Conservation (phyloP, 2,888 invertebrate species). For the Thysanoteuthis rhombus region DNA sequence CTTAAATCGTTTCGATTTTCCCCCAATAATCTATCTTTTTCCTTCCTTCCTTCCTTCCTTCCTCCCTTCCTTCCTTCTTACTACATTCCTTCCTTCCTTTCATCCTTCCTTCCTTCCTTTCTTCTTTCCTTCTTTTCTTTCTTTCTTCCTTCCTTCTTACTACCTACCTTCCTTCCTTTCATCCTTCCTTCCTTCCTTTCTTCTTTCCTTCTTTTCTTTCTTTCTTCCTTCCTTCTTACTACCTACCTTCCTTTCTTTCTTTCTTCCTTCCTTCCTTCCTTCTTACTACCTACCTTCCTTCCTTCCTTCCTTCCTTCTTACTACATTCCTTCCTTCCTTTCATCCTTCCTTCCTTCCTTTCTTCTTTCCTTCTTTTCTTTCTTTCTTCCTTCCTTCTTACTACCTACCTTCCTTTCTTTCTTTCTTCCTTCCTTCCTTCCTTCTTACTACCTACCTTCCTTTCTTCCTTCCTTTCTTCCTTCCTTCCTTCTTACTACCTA, state of each 20-base stretch:
- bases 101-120: neutral
- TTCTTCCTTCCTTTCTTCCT: too few relatives aligned
- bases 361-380: neutral
- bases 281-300: neutral
- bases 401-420: too few relatives aligned
- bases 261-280: neutral
- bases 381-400: neutral
- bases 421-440: too few relatives aligned
- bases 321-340: neutral
- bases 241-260: neutral
- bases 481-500: too few relatives aligned
- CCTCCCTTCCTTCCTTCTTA: neutral
- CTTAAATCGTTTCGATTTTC: too few relatives aligned
- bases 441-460: too few relatives aligned
- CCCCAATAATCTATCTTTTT: too few relatives aligned
- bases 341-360: neutral
- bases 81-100: neutral
- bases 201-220: neutral
- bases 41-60: neutral
- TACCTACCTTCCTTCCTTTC: too few relatives aligned
- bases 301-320: neutral
- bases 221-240: neutral
- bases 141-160: neutral
- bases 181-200: neutral
- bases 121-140: neutral